Base-by-base conservation (phyloP, 2,888 invertebrate species). In the Sericinus montela region DNA sequence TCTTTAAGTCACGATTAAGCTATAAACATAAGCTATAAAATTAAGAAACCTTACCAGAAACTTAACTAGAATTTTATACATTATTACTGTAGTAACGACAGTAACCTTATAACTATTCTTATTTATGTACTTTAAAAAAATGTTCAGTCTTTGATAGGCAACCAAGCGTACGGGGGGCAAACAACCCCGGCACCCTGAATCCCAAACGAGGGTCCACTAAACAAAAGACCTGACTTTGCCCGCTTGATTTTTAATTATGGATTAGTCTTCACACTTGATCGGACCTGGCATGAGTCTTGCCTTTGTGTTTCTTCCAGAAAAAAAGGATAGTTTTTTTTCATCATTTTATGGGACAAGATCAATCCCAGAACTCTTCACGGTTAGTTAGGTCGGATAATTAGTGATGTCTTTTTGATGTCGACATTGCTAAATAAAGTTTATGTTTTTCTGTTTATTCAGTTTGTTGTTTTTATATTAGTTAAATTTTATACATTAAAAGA, bases 221-320 rank as follows among this genome's bases (percentile, higher is more conserved):
- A 64, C 67, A 67, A 70, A 69, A 63, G 62, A 65, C 68, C 72
- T 62, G 74, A 75, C 69, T 75, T 70, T 72, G 67, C 65, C 66
- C 70, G 65, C 69, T 71, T 79, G 84, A 85, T 79, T 86, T 85
- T 84, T 87, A 86, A 88, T 88, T 84, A 84, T 70, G 71, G 71
- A 71, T 69, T 79, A 77, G 73, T 65, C 62, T 75, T 84, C 71
- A 80, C 86, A 81, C 84, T 84, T 76, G 70, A 86, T 82, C 78
- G 83, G 74, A 75, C 67, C 72, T 28, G 73, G 30, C 30, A 30
- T 11, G 78, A 75, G 77, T 75, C 76, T 70, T 68, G 69, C 75
- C 76, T 80, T 85, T 86, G 79, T 83, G 75, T 81, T 77, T 82
- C 77, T 76, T 45, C n/a, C 72, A 65, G 65, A 74, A 64, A 79